Evolutionary conservation across 2,888 invertebrate genomes (phyloP).

Genomic region (Nomada hirtipes): DNA sequence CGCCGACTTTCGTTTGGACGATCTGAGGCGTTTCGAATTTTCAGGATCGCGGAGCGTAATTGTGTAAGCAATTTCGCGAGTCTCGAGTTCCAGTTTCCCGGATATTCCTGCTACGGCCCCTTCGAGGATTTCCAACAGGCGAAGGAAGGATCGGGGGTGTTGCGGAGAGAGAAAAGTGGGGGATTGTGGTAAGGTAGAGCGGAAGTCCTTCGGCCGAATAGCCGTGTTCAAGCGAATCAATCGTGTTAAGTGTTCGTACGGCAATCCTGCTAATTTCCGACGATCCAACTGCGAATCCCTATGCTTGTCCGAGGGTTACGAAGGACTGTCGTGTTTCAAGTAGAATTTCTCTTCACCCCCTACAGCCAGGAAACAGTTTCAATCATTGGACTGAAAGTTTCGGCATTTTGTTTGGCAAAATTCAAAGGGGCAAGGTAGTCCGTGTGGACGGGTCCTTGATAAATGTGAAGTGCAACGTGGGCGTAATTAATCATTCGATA

Average conservation of each 20-base stretch:
- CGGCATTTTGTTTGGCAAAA: slow-evolving; percentile 5
- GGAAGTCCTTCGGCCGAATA: slow-evolving; percentile 57
- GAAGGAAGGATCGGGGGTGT: not conserved
- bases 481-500: slow-evolving; percentile 50
- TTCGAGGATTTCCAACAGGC: slow-evolving; percentile 24
- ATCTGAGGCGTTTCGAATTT: not conserved
- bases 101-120: slow-evolving; percentile 41
- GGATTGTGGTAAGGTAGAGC: slow-evolving; percentile 22
- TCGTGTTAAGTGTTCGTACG: slow-evolving; percentile 70
- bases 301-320: slow-evolving; percentile 48
- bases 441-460: slow-evolving; percentile 19
- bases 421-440: not conserved
- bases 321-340: slow-evolving; percentile 30
- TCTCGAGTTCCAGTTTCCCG: slow-evolving; percentile 27
- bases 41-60: slow-evolving; percentile 14
- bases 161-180: not conserved
- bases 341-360: not conserved
- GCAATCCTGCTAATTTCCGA: slow-evolving; percentile 67
- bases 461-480: slow-evolving; percentile 42
- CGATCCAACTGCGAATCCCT: slow-evolving; percentile 50
- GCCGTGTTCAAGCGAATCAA: slow-evolving; percentile 65
- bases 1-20: slow-evolving; percentile 6
- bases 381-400: not conserved
- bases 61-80: slow-evolving; percentile 39
- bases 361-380: no score